phyloP scores from a whole-genome alignment of 35 echinoderm and acorn worm genomes.

The Apostichopus californicus region DNA sequence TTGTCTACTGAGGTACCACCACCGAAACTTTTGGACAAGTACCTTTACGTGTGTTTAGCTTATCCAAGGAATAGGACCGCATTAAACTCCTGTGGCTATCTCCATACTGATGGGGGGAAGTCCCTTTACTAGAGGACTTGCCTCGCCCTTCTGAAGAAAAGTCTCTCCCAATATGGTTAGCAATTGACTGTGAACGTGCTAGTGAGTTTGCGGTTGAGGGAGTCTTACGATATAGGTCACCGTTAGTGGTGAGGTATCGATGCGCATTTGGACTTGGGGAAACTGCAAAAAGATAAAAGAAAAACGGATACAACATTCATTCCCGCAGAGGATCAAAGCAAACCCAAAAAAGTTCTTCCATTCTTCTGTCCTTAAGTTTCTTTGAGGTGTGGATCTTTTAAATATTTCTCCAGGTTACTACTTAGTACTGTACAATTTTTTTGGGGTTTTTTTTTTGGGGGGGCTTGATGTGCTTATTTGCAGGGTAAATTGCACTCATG shows the following conservation, averaged over 20 bases:
- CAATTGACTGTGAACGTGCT: conserved; percentile 50
- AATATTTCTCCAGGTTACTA: no score
- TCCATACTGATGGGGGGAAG: not conserved
- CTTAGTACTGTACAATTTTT: no score
- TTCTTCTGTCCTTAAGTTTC: no score
- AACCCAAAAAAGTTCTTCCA: no score
- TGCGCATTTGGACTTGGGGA: conserved; percentile 50
- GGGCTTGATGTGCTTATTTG: no score
- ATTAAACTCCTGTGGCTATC: conserved; percentile 30
- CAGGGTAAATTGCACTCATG: no score
- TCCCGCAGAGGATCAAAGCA: no score
- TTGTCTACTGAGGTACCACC: not conserved
- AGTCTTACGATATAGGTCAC: conserved; percentile 16
- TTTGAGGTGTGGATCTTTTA: no score
- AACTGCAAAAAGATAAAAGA: conserved; percentile 39
- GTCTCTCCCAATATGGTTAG: conserved; percentile 29
- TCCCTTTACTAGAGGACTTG: not conserved
- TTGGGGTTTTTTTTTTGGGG: no score
- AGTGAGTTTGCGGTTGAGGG: not conserved
- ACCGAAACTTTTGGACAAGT: not conserved
- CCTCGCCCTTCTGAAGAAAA: not conserved
- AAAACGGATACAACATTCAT: not conserved
- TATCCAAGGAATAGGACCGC: conserved; percentile 45
- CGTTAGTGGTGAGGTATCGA: conserved; percentile 13
- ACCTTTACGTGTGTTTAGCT: conserved; percentile 15